These are phyloP conservation scores for Nesospiza acunhae DNA, from an alignment of 2,113 vertebrate species.

Conservation along the genomic window DNA sequence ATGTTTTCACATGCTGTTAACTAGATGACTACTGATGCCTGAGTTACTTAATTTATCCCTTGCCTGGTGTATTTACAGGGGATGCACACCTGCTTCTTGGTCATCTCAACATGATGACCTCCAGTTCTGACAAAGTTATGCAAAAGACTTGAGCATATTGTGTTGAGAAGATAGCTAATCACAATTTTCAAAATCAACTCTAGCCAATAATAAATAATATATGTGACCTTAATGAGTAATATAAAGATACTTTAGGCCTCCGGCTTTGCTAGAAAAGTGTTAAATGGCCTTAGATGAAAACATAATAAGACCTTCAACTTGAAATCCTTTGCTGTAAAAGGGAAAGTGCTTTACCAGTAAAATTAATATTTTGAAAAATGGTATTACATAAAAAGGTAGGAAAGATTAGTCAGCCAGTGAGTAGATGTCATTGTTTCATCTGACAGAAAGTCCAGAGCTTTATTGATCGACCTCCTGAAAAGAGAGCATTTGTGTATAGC, in stretches of 20 bases:
- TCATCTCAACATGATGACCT: background rate
- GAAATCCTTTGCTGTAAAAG: conserved; percentile 35
- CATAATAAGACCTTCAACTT: background rate
- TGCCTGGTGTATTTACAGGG: background rate
- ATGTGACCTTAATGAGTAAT: background rate
- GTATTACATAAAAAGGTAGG: conserved; percentile 14
- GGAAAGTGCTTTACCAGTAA: conserved; percentile 33
- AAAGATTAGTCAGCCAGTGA: background rate
- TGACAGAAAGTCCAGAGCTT: conserved; percentile 4
- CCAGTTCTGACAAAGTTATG: background rate
- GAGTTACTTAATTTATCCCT: background rate
- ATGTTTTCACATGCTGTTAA: background rate
- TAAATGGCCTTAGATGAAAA: background rate
- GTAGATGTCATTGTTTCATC: conserved; percentile 9
- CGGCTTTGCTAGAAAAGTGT: background rate
- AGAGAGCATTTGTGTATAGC: background rate
- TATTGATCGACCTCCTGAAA: background rate
- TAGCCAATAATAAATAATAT: background rate
- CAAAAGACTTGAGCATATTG: background rate
- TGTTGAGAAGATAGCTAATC: background rate
- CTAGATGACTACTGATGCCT: background rate
- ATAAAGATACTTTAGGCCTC: conserved; percentile 3
- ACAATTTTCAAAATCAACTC: background rate
- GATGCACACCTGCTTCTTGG: background rate
- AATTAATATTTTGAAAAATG: conserved; percentile 41